phyloP scores from a whole-genome alignment of 2,113 vertebrate species.

The Tringa solitaria region DNA sequence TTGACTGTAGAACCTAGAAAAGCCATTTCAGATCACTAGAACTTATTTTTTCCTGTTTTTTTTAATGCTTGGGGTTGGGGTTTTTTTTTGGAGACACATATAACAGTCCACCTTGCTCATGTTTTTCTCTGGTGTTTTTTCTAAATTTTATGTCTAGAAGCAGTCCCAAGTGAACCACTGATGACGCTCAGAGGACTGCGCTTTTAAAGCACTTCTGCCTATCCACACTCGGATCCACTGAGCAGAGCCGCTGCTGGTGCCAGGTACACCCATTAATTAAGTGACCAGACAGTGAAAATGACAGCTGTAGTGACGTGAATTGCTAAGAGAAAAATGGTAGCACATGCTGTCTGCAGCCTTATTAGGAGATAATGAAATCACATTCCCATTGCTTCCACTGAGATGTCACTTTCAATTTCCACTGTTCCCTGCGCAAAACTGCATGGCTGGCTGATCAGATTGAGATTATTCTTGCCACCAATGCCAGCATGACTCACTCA shows the following conservation, averaged over 20 bases:
- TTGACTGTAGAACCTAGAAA: background rate
- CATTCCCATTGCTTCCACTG: constrained; percentile 19
- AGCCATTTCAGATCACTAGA: background rate
- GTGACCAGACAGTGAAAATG: constrained; percentile 19
- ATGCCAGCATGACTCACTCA: background rate
- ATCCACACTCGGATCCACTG: background rate
- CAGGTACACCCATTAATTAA: constrained; percentile 17
- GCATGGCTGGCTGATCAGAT: constrained; percentile 11
- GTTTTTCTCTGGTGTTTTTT: background rate
- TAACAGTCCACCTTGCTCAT: background rate
- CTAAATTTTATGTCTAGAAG: background rate
- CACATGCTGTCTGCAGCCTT: constrained; percentile 33
- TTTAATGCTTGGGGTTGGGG: background rate
- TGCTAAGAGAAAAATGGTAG: constrained; percentile 44
- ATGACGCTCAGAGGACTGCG: background rate
- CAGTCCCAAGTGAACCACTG: background rate
- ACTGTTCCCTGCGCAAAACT: constrained; percentile 8
- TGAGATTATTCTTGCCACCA: background rate
- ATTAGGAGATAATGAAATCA: constrained; percentile 53
- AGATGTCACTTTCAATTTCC: constrained; percentile 59
- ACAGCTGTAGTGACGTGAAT: constrained; percentile 49
- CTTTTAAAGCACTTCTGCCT: background rate
- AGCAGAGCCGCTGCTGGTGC: constrained; percentile 30
- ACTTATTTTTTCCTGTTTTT: background rate
- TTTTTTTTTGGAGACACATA: background rate